Percentiles rank a stretch among this genome's conserved stretches.
Evolutionary conservation across 2,113 vertebrate genomes (phyloP).

Genomic region (Pachyramphus minor): DNA sequence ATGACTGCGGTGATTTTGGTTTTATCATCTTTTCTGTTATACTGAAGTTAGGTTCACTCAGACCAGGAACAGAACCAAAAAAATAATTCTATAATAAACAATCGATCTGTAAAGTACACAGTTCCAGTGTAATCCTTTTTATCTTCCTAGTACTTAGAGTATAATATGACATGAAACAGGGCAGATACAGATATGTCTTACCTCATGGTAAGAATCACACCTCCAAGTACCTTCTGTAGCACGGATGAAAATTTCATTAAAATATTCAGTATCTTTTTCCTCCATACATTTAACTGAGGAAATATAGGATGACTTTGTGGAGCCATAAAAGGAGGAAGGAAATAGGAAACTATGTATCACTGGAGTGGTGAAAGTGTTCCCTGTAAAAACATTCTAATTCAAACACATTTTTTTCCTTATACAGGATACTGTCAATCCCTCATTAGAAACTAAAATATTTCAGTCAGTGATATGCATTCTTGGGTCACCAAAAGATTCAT

Average conservation of each 20-base stretch:
- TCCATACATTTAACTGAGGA: slow-evolving; percentile 79
- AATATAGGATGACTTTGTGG: slow-evolving; percentile 72
- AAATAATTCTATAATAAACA: not conserved
- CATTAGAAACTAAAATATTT: not conserved
- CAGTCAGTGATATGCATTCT: not conserved
- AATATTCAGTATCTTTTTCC: slow-evolving; percentile 76
- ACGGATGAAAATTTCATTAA: slow-evolving; percentile 76
- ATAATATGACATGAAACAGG: not conserved
- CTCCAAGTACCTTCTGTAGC: slow-evolving; percentile 77
- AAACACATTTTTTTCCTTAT: not conserved
- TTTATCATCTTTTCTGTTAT: not conserved
- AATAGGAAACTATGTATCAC: slow-evolving; percentile 68
- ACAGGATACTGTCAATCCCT: not conserved
- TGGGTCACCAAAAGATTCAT: not conserved
- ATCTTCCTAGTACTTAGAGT: not conserved
- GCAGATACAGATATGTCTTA: not conserved
- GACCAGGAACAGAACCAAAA: not conserved
- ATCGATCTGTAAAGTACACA: not conserved
- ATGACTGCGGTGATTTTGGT: not conserved
- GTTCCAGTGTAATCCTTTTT: not conserved
- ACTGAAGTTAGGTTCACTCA: not conserved
- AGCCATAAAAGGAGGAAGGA: slow-evolving; percentile 77
- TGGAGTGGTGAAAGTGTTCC: slow-evolving; percentile 69
- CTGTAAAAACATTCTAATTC: slow-evolving; percentile 43
- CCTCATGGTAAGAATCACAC: not conserved